These are phyloP conservation scores for Lerista edwardsae DNA, from an alignment of 2,797 vertebrate genomes.

Conservation along the genomic window DNA sequence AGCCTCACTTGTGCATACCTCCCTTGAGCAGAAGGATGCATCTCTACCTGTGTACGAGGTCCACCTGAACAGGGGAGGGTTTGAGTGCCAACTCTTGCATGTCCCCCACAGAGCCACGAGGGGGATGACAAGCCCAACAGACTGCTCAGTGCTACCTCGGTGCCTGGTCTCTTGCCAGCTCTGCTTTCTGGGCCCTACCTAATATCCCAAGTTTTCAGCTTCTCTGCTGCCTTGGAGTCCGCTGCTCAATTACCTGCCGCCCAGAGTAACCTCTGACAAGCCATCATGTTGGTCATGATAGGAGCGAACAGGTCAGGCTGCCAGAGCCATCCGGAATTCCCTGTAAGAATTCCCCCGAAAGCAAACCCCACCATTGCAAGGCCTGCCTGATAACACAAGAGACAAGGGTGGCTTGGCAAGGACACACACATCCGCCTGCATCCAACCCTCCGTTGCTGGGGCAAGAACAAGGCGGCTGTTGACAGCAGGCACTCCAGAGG, in stretches of 20 bases:
- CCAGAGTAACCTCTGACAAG: not conserved
- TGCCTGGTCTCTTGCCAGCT: not conserved
- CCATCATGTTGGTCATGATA: not conserved
- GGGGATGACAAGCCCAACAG: too few species aligned
- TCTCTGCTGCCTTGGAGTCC: not conserved
- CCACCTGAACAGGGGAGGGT: not conserved
- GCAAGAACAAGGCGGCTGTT: rapidly evolving
- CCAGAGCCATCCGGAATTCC: too few species aligned
- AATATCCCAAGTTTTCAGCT: not conserved
- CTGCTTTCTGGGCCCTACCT: too few species aligned
- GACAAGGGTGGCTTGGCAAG: not conserved
- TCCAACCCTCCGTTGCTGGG: too few species aligned
- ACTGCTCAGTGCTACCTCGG: not conserved
- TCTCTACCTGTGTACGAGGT: not conserved
- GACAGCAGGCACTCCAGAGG: not conserved
- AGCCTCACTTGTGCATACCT: not conserved
- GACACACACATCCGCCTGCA: not conserved
- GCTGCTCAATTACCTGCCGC: not conserved
- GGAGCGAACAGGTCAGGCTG: not conserved
- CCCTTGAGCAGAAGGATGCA: not conserved
- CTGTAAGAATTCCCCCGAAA: not conserved
- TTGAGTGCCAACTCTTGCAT: not conserved
- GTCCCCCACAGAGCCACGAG: not conserved
- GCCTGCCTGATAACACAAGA: not conserved
- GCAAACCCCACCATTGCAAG: not conserved